These are phyloP conservation scores for Meloe dianella DNA, from an alignment of 2,888 invertebrate genomes.

Conservation along the genomic window DNA sequence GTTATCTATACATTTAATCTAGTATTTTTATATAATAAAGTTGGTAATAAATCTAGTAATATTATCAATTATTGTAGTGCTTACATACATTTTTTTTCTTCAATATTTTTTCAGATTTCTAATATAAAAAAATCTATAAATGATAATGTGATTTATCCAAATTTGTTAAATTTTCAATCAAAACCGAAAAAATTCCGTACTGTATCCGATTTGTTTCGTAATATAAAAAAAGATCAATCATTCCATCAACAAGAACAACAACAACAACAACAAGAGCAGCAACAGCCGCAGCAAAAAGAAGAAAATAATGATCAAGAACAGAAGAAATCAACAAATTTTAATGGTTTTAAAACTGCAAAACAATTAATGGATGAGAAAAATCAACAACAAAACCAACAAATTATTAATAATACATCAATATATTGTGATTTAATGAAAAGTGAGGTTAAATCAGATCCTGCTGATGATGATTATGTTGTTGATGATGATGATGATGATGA, in stretches of 20 bases:
- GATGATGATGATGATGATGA: not conserved
- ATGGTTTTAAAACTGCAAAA: conserved; percentile 42
- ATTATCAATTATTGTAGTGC: not conserved
- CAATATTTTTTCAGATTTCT: conserved; percentile 64
- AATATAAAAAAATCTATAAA: conserved; percentile 66
- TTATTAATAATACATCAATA: too few relatives aligned
- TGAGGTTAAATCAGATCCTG: conserved; percentile 21
- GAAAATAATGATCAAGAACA: conserved; percentile 19
- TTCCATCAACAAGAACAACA: conserved; percentile 11
- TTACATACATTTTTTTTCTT: not conserved
- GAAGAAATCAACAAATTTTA: conserved; percentile 25
- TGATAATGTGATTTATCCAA: conserved; percentile 61
- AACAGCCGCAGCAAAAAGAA: too few relatives aligned
- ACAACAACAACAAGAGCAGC: conserved; percentile 16
- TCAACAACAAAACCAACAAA: conserved; percentile 19
- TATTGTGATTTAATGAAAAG: conserved; percentile 20
- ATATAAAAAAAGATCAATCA: conserved; percentile 52
- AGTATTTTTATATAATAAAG: too few relatives aligned
- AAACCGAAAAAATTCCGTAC: conserved; percentile 60
- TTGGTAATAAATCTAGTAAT: not conserved
- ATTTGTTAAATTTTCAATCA: conserved; percentile 64
- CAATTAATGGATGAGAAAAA: conserved; percentile 35
- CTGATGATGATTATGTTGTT: not conserved
- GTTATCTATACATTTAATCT: too few relatives aligned
- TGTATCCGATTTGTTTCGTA: conserved; percentile 62